A percentile compares a stretch with the other conserved stretches of the same genome.
phyloP scores from a whole-genome alignment of 1,140 invertebrate genomes.

The Caenorhabditis inopinata region DNA sequence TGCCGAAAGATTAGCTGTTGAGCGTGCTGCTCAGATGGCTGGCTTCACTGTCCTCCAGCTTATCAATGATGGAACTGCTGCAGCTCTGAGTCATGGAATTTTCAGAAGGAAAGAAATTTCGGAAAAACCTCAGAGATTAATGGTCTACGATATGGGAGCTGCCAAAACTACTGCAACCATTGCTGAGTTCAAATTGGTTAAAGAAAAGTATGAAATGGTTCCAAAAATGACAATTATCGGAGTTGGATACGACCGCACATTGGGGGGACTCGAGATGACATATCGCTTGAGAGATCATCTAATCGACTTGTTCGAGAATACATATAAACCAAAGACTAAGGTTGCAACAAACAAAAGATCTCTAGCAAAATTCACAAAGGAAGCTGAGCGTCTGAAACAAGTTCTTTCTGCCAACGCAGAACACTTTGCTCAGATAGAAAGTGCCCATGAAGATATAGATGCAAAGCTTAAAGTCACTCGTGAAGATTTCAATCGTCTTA shows the following conservation, averaged over 20 bases:
- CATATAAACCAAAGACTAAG: slow-evolving; percentile 68
- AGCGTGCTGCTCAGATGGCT: slow-evolving; percentile 83
- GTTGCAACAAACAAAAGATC: slow-evolving; percentile 68
- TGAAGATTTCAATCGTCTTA: slow-evolving; percentile 82
- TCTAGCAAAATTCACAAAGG: slow-evolving; percentile 92
- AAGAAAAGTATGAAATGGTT: slow-evolving; percentile 72
- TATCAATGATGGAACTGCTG: slow-evolving; percentile 68
- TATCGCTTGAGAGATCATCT: slow-evolving; percentile 82
- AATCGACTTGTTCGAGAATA: slow-evolving; percentile 82
- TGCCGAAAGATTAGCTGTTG: slow-evolving; percentile 81
- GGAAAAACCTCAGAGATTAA: slow-evolving; percentile 82
- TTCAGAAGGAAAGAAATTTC: slow-evolving; percentile 92
- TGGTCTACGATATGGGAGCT: slow-evolving; percentile 98
- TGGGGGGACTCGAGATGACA: slow-evolving; percentile 92
- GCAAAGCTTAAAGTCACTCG: slow-evolving; percentile 80
- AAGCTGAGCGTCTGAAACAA: slow-evolving; percentile 91
- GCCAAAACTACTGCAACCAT: slow-evolving; percentile 86
- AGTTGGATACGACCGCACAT: slow-evolving; percentile 81
- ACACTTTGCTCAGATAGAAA: slow-evolving; percentile 76
- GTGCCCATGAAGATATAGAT: slow-evolving; percentile 89
- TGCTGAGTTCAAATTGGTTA: slow-evolving; percentile 78
- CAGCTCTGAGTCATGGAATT: slow-evolving; percentile 97
- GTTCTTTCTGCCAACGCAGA: slow-evolving; percentile 61
- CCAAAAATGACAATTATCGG: slow-evolving; percentile 84
- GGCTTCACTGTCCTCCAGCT: slow-evolving; percentile 79